These are phyloP conservation scores for Leptatherina wallacei DNA, from an alignment of 2,797 vertebrate genomes.

Conservation along the genomic window DNA sequence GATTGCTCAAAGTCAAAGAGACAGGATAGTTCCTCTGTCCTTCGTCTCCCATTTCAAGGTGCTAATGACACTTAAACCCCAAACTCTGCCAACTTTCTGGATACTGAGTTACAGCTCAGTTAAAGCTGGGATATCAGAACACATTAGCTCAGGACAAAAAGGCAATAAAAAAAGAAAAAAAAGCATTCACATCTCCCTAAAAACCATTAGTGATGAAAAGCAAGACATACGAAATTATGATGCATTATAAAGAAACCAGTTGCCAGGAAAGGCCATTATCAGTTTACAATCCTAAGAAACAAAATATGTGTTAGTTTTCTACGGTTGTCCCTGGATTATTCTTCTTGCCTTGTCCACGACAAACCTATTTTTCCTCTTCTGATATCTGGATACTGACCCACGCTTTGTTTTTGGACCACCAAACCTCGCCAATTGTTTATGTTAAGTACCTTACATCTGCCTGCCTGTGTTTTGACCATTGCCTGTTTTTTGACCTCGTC, in stretches of 20 bases:
- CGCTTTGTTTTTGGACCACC: no score
- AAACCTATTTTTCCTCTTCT: no score
- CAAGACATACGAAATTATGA: neutral
- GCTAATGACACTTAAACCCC: constrained; percentile 10
- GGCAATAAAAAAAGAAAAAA: neutral
- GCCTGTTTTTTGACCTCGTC: no score
- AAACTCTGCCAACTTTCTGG: neutral
- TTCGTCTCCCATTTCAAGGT: constrained; percentile 12
- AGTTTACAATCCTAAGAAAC: neutral
- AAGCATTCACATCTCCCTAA: neutral
- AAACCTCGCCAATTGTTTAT: no score
- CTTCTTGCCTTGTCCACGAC: no score
- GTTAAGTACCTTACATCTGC: no score
- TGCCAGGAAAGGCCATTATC: neutral
- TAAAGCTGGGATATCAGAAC: neutral
- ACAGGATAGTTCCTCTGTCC: constrained; percentile 16
- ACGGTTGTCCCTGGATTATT: no score
- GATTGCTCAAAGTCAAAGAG: constrained; percentile 58
- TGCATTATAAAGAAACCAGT: neutral
- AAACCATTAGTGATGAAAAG: neutral
- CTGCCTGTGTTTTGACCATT: no score
- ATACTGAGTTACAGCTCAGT: neutral
- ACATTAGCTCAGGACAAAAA: neutral
- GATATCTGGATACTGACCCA: no score
- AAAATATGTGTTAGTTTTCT: neutral